Evolutionary conservation across 2,797 vertebrate species (phyloP).

Genomic region (Apogon talboti): DNA sequence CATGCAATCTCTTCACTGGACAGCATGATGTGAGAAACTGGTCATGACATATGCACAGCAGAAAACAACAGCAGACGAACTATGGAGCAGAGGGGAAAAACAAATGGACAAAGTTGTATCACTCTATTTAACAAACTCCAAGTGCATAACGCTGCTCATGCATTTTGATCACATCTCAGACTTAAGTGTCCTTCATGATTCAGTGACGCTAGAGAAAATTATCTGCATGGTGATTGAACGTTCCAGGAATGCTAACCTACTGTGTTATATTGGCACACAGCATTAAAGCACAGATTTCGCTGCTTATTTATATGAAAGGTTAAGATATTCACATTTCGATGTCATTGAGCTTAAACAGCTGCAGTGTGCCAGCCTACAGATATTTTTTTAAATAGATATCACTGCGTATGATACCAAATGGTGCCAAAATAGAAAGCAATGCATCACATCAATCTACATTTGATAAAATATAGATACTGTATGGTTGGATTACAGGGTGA

Average conservation of each 20-base stretch:
- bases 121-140: conserved; percentile 54
- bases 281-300: conserved; percentile 54
- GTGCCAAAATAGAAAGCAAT: conserved; percentile 18
- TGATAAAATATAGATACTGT: conserved; percentile 25
- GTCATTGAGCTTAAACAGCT: conserved; percentile 48
- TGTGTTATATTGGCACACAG: conserved; percentile 51
- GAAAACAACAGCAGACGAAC: conserved; percentile 22
- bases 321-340: conserved; percentile 65
- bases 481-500: conserved; percentile 13
- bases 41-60: conserved; percentile 9
- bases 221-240: conserved; percentile 76
- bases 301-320: conserved; percentile 59
- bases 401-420: conserved; percentile 27
- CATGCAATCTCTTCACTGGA: background rate
- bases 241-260: conserved; percentile 70
- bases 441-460: conserved; percentile 39
- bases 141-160: conserved; percentile 48
- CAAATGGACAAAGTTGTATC: conserved; percentile 49
- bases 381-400: conserved; percentile 30
- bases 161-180: conserved; percentile 79
- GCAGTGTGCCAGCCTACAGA: conserved; percentile 29
- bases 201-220: conserved; percentile 73
- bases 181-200: conserved; percentile 82
- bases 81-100: conserved; percentile 24
- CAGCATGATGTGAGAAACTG: conserved; percentile 10